Evolutionary conservation across 2,888 invertebrate species (phyloP), one percentile per base, ranked within the genome.

Genomic region (Cephonodes hylas): DNA sequence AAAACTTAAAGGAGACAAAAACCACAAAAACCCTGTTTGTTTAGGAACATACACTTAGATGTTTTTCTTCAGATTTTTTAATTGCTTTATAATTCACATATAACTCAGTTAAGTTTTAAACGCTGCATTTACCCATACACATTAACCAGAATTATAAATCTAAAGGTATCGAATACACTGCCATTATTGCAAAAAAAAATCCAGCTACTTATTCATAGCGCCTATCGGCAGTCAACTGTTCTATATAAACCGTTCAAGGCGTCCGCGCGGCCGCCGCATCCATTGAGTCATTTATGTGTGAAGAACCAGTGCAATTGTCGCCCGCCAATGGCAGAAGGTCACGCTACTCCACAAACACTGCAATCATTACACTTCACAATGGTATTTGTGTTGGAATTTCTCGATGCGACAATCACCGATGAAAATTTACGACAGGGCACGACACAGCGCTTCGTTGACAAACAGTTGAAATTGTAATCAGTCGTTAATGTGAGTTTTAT

Each of bases 241-340:
- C 25, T 2, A 27, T 53, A 15, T 3, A 53, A 25, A 27, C 27
- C 15, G 27, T 53, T 53, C 27, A 27, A 23, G 58, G 58, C 58
- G 38, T n/a, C 23, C 4, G 38, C 38, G 5, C 38, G n/a, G n/a
- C n/a, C n/a, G 23, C 13, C 58, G 58, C 58, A 58, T 53, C 38
- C n/a, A 58, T 42, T 42, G 15, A 58, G 8, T 57, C 57, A 31
- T 38, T 53, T 57, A 38, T 38, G 38, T 38, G 22, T 25, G 38
- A 38, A 42, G 58, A 27, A 48, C 48, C n/a, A 48, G n/a, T 53
- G 48, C 27, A 53, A 53, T 53, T 27, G 48, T 15, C 27, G 45
- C 45, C 45, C 6, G 48, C 48, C 48, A 25, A 48, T 25, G 25
- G 48, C 48, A n/a, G n/a, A n/a, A 48, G 25, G 48, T 48, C 48